These are phyloP conservation scores for Crax fasciolata DNA, from an alignment of 2,797 vertebrate species.

Conservation along the genomic window DNA sequence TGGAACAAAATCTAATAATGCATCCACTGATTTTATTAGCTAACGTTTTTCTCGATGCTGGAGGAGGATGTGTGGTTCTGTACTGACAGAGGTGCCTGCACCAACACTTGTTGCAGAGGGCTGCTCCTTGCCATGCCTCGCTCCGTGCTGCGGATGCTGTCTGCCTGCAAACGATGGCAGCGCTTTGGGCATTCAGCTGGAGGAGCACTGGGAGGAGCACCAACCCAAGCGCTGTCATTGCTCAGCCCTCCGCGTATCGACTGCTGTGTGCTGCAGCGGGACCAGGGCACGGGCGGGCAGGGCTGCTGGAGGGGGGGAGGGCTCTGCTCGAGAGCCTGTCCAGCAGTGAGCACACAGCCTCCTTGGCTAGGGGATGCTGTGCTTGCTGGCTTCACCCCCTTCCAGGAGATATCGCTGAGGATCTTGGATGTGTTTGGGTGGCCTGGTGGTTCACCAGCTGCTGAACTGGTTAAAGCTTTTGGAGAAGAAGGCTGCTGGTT, in stretches of 20 bases:
- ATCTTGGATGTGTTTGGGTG: not conserved
- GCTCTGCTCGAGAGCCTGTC: not conserved
- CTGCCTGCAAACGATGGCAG: rapidly evolving
- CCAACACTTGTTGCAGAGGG: not conserved
- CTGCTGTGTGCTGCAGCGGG: not conserved
- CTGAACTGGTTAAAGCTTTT: not conserved
- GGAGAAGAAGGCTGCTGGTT: not conserved
- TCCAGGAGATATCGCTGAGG: not conserved
- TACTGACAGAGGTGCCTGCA: not conserved
- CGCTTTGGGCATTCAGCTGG: rapidly evolving
- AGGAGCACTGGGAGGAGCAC: not conserved
- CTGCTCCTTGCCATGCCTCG: not conserved
- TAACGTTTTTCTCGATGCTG: not conserved
- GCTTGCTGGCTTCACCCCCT: not conserved
- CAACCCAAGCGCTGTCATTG: rapidly evolving
- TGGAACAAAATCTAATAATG: not conserved
- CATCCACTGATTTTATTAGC: not conserved
- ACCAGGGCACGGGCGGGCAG: rapidly evolving
- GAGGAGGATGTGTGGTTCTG: not conserved
- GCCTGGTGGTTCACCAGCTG: slow-evolving; percentile 15
- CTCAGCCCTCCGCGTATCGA: rapidly evolving
- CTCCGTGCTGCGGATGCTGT: not conserved
- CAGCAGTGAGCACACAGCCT: rapidly evolving
- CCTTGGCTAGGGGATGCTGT: rapidly evolving
- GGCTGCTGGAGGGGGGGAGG: not conserved